phyloP scores from a whole-genome alignment of 2,797 vertebrate species.

The Alcedo quadribrachys region DNA sequence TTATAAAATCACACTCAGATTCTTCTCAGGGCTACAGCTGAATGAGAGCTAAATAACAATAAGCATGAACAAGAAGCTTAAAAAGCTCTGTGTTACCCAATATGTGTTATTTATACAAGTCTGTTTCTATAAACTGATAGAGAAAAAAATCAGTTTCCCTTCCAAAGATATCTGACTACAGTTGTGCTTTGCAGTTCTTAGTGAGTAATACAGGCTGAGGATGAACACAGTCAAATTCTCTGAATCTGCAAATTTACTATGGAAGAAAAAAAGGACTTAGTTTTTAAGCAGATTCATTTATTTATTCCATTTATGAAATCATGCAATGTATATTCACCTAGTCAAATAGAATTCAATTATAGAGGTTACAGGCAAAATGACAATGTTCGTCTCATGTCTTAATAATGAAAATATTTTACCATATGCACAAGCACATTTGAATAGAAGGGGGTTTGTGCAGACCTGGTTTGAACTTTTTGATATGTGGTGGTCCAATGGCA shows the following conservation, averaged over 20 bases:
- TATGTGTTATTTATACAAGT: constrained; percentile 21
- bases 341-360: background rate
- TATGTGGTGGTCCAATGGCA: background rate
- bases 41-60: constrained; percentile 13
- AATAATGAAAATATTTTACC: background rate
- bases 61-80: constrained; percentile 2
- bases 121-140: constrained; percentile 23
- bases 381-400: background rate
- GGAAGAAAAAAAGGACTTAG: background rate
- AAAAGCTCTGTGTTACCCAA: background rate
- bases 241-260: too few relatives aligned
- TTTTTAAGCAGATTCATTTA: background rate
- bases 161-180: background rate
- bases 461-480: background rate
- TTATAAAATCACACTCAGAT: constrained; percentile 63
- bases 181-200: constrained; percentile 5
- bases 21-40: constrained; percentile 36
- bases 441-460: background rate
- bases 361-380: background rate
- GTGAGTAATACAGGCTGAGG: background rate
- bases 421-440: background rate
- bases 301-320: background rate
- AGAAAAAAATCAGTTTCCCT: background rate
- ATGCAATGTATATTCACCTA: background rate
- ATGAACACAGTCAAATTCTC: background rate